Conservation (phyloP, 1,140 invertebrate genomes). For the Acyrthosiphon pisum region DNA sequence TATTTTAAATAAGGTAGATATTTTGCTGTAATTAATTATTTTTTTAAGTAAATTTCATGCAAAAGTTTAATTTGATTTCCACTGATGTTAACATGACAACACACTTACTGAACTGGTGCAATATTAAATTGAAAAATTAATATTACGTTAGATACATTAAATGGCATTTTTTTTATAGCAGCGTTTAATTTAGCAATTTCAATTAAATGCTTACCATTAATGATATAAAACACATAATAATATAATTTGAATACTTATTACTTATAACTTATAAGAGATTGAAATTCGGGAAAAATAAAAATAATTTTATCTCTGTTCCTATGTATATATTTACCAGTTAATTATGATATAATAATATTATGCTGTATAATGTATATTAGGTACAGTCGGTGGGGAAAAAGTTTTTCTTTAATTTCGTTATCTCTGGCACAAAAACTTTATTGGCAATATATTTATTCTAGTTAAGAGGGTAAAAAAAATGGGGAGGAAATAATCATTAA, state of each 20-base stretch:
- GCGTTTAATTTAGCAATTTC: background rate
- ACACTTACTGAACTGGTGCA: background rate
- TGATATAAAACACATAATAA: background rate
- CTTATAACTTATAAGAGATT: background rate
- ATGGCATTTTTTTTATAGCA: background rate
- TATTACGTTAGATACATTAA: background rate
- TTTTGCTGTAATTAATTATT: background rate
- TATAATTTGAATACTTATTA: background rate
- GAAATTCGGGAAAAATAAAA: background rate
- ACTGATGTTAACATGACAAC: background rate
- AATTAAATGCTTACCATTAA: slow-evolving; percentile 9
- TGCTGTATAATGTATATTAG: background rate
- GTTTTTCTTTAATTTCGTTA: slow-evolving; percentile 53
- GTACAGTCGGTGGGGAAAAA: background rate
- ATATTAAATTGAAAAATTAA: background rate
- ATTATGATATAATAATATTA: slow-evolving; percentile 29
- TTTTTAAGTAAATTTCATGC: background rate
- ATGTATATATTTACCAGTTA: slow-evolving; percentile 28
- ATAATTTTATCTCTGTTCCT: background rate
- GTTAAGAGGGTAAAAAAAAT: background rate
- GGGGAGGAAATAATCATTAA: slow-evolving; percentile 31
- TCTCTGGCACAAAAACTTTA: slow-evolving; percentile 46
- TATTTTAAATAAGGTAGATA: background rate
- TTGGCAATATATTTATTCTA: slow-evolving; percentile 53
- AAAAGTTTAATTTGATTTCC: background rate